Conservation (phyloP, 2,113 vertebrate species). For the Lycaon pictus region DNA sequence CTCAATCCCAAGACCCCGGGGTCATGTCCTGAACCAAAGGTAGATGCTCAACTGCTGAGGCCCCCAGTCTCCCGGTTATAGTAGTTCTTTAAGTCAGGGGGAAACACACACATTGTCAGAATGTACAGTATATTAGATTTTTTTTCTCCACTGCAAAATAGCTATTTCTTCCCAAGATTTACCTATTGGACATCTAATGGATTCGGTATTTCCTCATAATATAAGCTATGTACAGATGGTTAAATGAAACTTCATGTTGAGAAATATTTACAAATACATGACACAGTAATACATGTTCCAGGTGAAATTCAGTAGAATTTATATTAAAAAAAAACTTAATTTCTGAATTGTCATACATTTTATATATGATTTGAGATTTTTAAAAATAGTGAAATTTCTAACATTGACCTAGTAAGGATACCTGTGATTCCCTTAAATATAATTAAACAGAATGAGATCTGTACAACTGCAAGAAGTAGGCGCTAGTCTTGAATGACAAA, state of each 20-base stretch:
- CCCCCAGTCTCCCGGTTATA: neutral
- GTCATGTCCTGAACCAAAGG: no score
- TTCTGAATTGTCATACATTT: neutral
- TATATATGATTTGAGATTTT: neutral
- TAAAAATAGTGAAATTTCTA: neutral
- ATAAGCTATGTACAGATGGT: neutral
- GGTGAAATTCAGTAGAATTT: neutral
- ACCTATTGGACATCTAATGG: neutral
- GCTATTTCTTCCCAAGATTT: neutral
- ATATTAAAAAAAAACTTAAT: neutral
- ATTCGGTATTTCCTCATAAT: neutral
- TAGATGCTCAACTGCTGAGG: no score
- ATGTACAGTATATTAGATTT: neutral
- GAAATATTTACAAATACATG: neutral
- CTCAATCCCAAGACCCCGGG: no score
- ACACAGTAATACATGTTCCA: neutral
- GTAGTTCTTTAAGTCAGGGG: neutral
- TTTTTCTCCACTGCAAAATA: neutral
- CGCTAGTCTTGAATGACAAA: neutral
- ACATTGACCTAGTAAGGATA: neutral
- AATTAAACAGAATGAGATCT: constrained; percentile 4
- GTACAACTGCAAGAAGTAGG: neutral
- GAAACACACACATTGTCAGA: neutral
- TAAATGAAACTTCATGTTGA: neutral
- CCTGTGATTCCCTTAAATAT: neutral